These are phyloP conservation scores for Lophius piscatorius DNA, from an alignment of 2,113 vertebrate species.

Conservation along the genomic window DNA sequence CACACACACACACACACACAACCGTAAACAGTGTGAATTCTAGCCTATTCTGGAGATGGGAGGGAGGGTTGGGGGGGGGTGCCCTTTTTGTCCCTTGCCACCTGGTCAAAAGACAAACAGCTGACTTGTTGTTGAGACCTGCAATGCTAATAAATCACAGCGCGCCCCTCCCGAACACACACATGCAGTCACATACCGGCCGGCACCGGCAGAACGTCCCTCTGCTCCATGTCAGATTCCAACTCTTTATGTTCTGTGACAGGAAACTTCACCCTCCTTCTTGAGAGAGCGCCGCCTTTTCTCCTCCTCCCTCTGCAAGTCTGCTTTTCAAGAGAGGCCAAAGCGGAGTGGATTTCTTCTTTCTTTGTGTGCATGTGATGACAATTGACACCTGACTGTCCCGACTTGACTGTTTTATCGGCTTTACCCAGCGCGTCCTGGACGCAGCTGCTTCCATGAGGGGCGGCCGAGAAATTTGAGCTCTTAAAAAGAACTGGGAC, in stretches of 20 bases:
- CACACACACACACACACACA: conserved; percentile 17
- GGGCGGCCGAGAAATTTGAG: conserved; percentile 52
- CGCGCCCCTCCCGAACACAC: conserved; percentile 28
- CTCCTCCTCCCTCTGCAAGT: conserved; percentile 1
- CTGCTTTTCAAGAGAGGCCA: no score
- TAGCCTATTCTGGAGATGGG: conserved; percentile 62
- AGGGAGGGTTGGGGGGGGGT: conserved; percentile 65
- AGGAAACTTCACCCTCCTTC: conserved; percentile 28
- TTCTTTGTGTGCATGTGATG: no score
- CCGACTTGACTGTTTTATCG: no score
- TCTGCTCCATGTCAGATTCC: conserved; percentile 32
- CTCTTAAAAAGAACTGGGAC: conserved; percentile 74
- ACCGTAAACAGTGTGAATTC: conserved; percentile 43
- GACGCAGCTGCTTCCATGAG: conserved; percentile 38
- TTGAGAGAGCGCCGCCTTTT: conserved; percentile 31
- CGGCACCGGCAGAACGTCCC: conserved; percentile 25
- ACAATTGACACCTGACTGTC: no score
- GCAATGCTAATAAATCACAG: conserved; percentile 74
- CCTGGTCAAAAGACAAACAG: conserved; percentile 82
- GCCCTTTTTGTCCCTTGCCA: conserved; percentile 79
- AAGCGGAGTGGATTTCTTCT: no score
- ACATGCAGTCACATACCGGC: conserved; percentile 26
- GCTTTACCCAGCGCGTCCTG: conserved; percentile 1
- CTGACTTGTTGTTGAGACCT: conserved; percentile 79
- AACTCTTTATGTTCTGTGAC: conserved; percentile 54